A percentile compares a stretch with the other conserved stretches of the same genome.
Conservation (phyloP, 92 coral and sea anemone species). For the Siderastrea radians region DNA sequence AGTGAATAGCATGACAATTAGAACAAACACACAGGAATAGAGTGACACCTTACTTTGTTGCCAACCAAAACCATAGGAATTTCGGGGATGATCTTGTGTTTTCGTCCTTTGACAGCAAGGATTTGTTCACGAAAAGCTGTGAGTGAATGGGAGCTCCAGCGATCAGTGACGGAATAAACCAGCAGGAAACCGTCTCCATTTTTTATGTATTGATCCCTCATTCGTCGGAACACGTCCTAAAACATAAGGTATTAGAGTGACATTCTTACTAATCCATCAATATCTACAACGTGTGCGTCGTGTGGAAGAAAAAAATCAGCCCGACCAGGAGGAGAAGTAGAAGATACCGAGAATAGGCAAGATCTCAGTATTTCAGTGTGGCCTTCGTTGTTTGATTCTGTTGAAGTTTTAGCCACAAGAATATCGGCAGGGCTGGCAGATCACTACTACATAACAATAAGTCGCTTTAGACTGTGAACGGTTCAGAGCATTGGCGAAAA, state of each 20-base stretch:
- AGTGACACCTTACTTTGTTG: conserved; percentile 69
- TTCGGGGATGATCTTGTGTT: conserved; percentile 71
- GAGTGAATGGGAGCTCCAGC: conserved; percentile 72
- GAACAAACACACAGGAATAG: neutral
- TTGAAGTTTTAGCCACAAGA: no score
- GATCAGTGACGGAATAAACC: conserved; percentile 84
- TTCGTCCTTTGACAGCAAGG: conserved; percentile 72
- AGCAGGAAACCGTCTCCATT: conserved; percentile 85
- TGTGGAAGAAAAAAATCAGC: no score
- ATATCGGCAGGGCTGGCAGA: no score
- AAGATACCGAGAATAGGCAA: no score
- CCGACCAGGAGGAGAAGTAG: no score
- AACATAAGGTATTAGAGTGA: neutral
- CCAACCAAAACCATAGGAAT: conserved; percentile 83
- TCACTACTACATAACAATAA: no score
- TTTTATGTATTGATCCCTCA: conserved; percentile 85
- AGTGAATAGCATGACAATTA: neutral
- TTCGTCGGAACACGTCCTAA: conserved; percentile 86
- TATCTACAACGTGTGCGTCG: neutral
- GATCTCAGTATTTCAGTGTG: no score
- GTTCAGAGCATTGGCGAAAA: no score
- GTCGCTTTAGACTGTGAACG: no score
- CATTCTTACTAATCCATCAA: no score
- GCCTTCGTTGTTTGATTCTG: no score
- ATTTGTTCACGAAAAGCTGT: conserved; percentile 77